These are phyloP conservation scores for Philhelius pedissequus DNA, from an alignment of 2,888 invertebrate species.

Conservation along the genomic window DNA sequence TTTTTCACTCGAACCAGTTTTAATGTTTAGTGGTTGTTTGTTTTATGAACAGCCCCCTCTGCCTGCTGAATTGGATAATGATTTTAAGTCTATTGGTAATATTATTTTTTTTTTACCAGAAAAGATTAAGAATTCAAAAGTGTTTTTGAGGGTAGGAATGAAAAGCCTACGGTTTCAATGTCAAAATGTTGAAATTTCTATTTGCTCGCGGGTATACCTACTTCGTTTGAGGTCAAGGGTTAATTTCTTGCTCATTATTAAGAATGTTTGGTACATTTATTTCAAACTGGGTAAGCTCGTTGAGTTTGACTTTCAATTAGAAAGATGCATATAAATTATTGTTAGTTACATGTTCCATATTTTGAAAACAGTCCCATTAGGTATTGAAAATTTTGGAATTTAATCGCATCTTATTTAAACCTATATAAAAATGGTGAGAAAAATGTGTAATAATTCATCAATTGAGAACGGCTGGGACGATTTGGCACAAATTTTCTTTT, in stretches of 20 bases:
- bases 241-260: neutral
- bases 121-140: neutral
- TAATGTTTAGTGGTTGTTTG: conserved; percentile 18
- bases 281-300: neutral
- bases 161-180: neutral
- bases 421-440: too few species aligned
- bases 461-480: too few species aligned
- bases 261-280: neutral
- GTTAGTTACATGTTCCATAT: too few species aligned
- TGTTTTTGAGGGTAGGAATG: neutral
- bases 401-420: too few species aligned
- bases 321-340: too few species aligned
- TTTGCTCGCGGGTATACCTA: neutral
- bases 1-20: neutral
- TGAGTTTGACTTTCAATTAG: neutral
- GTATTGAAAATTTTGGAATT: too few species aligned
- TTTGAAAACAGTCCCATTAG: too few species aligned
- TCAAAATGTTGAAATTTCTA: neutral
- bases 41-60: neutral
- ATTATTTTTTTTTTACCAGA: neutral
- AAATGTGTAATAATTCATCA: too few species aligned
- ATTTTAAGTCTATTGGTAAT: neutral
- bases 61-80: neutral
- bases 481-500: too few species aligned
- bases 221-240: neutral